phyloP scores from a whole-genome alignment of 2,888 invertebrate species.

The Agrotis clavis region DNA sequence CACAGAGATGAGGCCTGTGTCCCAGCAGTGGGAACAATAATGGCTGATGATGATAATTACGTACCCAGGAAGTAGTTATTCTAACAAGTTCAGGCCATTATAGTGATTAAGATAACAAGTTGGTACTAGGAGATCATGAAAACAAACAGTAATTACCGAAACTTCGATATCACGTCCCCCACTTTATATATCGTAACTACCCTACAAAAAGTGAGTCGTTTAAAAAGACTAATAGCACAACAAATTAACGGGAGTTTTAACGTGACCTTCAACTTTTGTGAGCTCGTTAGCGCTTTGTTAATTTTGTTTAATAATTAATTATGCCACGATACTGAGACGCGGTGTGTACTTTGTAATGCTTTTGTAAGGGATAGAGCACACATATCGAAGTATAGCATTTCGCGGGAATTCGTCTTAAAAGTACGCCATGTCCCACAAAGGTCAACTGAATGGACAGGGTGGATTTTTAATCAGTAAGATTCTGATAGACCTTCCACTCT shows the following conservation, averaged over 20 bases:
- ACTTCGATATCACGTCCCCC: conserved; percentile 4
- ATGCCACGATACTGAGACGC: conserved; percentile 55
- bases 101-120: not conserved
- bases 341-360: conserved; percentile 50
- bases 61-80: too few species aligned
- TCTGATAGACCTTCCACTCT: too few species aligned
- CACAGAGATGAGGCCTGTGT: too few species aligned
- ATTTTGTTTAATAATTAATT: conserved; percentile 73
- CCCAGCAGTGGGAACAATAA: too few species aligned
- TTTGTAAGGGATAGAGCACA: conserved; percentile 11
- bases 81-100: not conserved
- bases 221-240: conserved; percentile 36
- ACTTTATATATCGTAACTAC: conserved; percentile 19
- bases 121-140: too few species aligned
- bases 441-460: too few species aligned
- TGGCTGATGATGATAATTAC: too few species aligned
- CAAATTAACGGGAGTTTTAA: conserved; percentile 54
- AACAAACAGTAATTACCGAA: not conserved
- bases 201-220: conserved; percentile 32
- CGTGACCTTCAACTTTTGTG: conserved; percentile 47
- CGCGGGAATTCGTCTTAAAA: too few species aligned
- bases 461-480: too few species aligned
- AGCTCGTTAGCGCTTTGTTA: conserved; percentile 64
- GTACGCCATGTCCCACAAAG: too few species aligned
- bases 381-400: not conserved